phyloP scores from a whole-genome alignment of 2,113 vertebrate species.

The Puntigrus tetrazona region DNA sequence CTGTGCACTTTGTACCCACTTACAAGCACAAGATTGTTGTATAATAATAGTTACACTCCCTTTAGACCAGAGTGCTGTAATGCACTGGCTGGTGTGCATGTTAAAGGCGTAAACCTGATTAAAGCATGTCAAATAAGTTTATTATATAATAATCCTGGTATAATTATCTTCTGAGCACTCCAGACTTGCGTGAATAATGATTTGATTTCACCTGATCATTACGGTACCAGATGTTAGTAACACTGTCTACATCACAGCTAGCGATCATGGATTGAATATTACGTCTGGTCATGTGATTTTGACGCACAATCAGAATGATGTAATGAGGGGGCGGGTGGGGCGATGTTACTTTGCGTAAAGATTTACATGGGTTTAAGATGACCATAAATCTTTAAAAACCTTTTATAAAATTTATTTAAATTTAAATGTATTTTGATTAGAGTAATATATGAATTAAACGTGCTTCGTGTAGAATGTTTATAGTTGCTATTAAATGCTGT shows the following conservation, averaged over 20 bases:
- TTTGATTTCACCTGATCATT: constrained; percentile 12
- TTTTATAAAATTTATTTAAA: constrained; percentile 21
- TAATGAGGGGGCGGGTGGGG: not conserved
- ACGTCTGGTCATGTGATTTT: constrained; percentile 24
- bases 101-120: not conserved
- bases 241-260: no score
- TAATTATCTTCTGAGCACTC: constrained; percentile 24
- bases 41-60: constrained; percentile 19
- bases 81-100: not conserved
- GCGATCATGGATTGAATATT: not conserved
- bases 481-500: constrained; percentile 42
- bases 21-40: not conserved
- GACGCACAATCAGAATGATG: not conserved
- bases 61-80: not conserved
- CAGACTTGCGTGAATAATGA: constrained; percentile 7
- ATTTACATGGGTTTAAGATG: not conserved
- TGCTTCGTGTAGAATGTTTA: constrained; percentile 33
- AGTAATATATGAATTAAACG: constrained; percentile 17
- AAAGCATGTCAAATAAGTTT: not conserved
- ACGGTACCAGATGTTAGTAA: not conserved
- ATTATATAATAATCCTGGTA: constrained; percentile 7
- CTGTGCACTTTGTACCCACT: constrained; percentile 17
- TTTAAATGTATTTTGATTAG: constrained; percentile 38
- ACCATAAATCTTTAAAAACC: not conserved
- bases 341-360: not conserved